A percentile compares a stretch with the other conserved stretches of the same genome.
These are phyloP conservation scores for Sitodiplosis mosellana DNA, from an alignment of 1,140 invertebrate species.

Conservation along the genomic window DNA sequence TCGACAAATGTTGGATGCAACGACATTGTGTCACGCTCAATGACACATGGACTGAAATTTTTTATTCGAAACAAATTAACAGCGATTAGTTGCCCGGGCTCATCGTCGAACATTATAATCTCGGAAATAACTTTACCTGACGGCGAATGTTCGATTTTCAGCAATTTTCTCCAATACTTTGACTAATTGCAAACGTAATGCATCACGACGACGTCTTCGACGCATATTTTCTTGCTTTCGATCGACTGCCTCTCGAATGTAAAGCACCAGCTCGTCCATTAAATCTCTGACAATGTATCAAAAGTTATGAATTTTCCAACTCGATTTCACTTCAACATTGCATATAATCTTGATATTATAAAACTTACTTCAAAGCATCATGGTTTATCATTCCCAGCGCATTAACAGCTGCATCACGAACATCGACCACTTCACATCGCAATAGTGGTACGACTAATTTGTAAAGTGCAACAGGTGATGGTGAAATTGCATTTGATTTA, in stretches of 20 bases:
- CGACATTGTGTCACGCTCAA: conserved; percentile 65
- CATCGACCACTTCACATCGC: conserved; percentile 79
- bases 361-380: conserved; percentile 71
- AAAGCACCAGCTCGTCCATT: conserved; percentile 83
- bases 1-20: conserved; percentile 79
- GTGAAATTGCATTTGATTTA: conserved; percentile 37
- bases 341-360: conserved; percentile 3
- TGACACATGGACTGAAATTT: conserved; percentile 47
- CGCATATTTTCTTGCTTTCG: conserved; percentile 93
- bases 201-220: conserved; percentile 70
- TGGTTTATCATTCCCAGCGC: conserved; percentile 87
- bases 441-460: conserved; percentile 77
- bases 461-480: conserved; percentile 67
- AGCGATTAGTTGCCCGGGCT: too few species aligned
- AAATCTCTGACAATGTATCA: conserved; percentile 55
- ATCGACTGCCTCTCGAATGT: conserved; percentile 91
- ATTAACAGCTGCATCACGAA: conserved; percentile 80
- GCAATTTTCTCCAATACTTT: conserved; percentile 83
- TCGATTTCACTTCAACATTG: neutral
- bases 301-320: neutral
- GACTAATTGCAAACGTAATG: conserved; percentile 78
- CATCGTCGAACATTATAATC: too few species aligned
- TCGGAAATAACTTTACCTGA: conserved; percentile 41
- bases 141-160: conserved; percentile 78
- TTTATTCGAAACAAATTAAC: conserved; percentile 3